Evolutionary conservation across 2,113 vertebrate genomes (phyloP).

Genomic region (Camelus dromedarius): DNA sequence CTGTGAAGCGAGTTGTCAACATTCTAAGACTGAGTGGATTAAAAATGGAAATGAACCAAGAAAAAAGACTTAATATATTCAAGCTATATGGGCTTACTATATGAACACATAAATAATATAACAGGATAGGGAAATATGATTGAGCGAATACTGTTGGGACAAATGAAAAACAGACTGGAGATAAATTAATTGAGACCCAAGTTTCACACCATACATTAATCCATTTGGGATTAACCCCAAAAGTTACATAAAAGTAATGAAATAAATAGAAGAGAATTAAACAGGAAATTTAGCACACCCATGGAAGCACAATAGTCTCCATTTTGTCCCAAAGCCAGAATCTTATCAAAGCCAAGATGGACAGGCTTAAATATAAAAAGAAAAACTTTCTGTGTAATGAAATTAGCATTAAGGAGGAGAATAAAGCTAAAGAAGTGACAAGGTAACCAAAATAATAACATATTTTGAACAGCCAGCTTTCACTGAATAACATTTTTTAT

Average conservation of each 20-base stretch:
- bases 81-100: not conserved
- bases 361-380: slow-evolving; percentile 32
- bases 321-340: not conserved
- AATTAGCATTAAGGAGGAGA: slow-evolving; percentile 33
- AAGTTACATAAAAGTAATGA: slow-evolving; percentile 25
- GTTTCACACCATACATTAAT: not conserved
- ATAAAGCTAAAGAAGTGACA: slow-evolving; percentile 29
- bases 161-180: not conserved
- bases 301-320: not conserved
- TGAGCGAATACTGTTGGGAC: not conserved
- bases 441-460: not conserved
- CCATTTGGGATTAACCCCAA: not conserved
- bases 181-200: not conserved
- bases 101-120: not conserved
- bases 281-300: not conserved
- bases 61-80: slow-evolving; percentile 6
- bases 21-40: slow-evolving; percentile 39
- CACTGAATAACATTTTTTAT: slow-evolving; percentile 8
- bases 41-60: slow-evolving; percentile 45
- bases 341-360: slow-evolving; percentile 1
- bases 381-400: slow-evolving; percentile 24
- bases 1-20: not conserved
- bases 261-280: slow-evolving; percentile 29
- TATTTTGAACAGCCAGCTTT: slow-evolving; percentile 43
- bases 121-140: not conserved